A percentile compares a stretch with the other conserved stretches of the same genome.
Conservation (phyloP, 2,888 invertebrate genomes). For the Thymelicus lineola region DNA sequence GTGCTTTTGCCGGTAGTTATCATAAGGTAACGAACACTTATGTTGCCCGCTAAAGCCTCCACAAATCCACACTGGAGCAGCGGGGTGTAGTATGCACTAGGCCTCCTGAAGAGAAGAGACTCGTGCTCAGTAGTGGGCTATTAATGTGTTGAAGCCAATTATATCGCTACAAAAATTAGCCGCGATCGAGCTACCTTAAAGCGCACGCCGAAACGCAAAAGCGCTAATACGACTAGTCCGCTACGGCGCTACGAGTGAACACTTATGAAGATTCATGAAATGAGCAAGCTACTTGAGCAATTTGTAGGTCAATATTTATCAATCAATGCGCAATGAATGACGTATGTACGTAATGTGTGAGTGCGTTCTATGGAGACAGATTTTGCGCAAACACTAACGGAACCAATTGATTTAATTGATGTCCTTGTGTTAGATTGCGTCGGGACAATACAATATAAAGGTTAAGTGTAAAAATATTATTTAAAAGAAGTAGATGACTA, state of each 20-base stretch:
- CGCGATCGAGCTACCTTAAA: no score
- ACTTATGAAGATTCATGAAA: slow-evolving; percentile 12
- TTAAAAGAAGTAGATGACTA: not conserved
- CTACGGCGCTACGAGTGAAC: not conserved
- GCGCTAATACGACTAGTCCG: no score
- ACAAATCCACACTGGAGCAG: no score
- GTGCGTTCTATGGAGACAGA: slow-evolving; percentile 37
- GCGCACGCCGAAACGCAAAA: no score
- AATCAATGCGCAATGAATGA: slow-evolving; percentile 35
- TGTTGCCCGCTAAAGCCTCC: no score
- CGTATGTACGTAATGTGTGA: slow-evolving; percentile 8
- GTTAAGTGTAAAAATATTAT: not conserved
- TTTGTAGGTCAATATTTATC: slow-evolving; percentile 33
- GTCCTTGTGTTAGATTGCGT: slow-evolving; percentile 63
- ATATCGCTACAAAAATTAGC: not conserved
- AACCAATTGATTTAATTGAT: slow-evolving; percentile 65
- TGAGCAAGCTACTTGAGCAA: not conserved
- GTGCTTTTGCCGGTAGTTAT: no score
- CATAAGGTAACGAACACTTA: no score
- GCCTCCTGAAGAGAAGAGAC: no score
- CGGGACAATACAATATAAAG: slow-evolving; percentile 23
- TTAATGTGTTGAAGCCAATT: not conserved
- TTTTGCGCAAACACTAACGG: slow-evolving; percentile 47
- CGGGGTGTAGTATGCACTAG: no score
- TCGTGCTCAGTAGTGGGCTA: no score